These are phyloP conservation scores for Nesidiocoris tenuis DNA, from an alignment of 2,888 invertebrate genomes.

Conservation along the genomic window DNA sequence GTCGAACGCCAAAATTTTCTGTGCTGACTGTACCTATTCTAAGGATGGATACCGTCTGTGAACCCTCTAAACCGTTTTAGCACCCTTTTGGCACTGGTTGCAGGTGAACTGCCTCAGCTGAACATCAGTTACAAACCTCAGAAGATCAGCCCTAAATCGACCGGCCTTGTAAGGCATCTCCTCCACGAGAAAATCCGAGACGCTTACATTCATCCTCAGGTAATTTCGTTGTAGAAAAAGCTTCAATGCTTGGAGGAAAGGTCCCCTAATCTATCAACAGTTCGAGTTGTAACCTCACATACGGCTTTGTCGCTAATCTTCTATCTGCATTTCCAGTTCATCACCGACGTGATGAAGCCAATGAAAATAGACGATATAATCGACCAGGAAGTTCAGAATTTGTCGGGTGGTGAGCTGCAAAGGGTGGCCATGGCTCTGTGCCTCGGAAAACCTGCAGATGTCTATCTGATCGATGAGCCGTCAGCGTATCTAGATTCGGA, in stretches of 20 bases:
- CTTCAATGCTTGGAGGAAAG: conserved; percentile 58
- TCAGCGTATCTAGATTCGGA: conserved; percentile 99
- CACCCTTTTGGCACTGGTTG: too few species aligned
- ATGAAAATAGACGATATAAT: conserved; percentile 95
- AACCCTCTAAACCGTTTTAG: too few species aligned
- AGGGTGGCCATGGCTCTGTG: conserved; percentile 94
- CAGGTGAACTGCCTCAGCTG: conserved; percentile 78
- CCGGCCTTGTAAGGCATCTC: conserved; percentile 83
- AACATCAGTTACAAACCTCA: conserved; percentile 99
- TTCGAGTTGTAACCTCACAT: too few species aligned
- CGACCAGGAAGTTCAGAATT: conserved; percentile 96
- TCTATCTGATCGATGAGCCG: conserved; percentile 97
- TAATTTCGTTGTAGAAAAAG: too few species aligned
- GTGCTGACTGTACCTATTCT: conserved; percentile 34
- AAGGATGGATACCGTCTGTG: too few species aligned
- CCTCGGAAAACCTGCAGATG: conserved; percentile 97
- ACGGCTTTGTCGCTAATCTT: too few species aligned
- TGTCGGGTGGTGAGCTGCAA: conserved; percentile 99
- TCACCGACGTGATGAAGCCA: conserved; percentile 98
- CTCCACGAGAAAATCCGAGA: conserved; percentile 96
- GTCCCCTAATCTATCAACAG: too few species aligned
- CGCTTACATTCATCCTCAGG: conserved; percentile 92
- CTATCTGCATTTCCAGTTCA: conserved; percentile 65
- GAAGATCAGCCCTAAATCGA: conserved; percentile 97
- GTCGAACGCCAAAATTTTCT: conserved; percentile 44